Conservation (phyloP, 2,113 vertebrate genomes). For the Hemiprocne comata region DNA sequence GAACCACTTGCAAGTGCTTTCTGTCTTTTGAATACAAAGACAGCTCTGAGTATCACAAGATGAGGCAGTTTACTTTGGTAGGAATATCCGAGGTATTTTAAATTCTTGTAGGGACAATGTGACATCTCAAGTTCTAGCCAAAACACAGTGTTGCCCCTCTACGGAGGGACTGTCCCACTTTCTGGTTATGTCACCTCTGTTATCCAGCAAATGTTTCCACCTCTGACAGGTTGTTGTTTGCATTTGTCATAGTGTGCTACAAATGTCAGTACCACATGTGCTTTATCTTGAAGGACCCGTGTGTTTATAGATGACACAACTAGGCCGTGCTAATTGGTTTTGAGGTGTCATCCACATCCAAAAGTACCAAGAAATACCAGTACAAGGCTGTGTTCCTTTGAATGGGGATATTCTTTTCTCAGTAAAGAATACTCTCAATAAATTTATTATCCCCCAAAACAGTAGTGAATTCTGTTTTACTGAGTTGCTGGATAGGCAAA, state of each 20-base stretch:
- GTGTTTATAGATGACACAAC: conserved; percentile 37
- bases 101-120: not conserved
- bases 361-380: not conserved
- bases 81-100: not conserved
- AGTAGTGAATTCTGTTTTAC: not conserved
- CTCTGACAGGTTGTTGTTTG: not conserved
- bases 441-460: not conserved
- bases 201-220: not conserved
- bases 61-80: not conserved
- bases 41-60: not conserved
- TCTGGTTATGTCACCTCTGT: not conserved
- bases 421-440: not conserved
- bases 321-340: not conserved
- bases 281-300: not conserved
- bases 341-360: not conserved
- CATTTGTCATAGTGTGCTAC: not conserved
- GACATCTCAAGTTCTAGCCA: not conserved
- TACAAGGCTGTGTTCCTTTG: not conserved
- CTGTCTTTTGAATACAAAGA: not conserved
- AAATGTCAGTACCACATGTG: not conserved
- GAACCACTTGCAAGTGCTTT: not conserved
- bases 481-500: not conserved
- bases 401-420: not conserved
- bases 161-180: not conserved
- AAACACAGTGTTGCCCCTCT: not conserved